Percentiles rank a stretch among this genome's conserved stretches.
These are phyloP conservation scores for Thinocorus orbignyianus DNA, from an alignment of 2,113 vertebrate genomes.

Conservation along the genomic window DNA sequence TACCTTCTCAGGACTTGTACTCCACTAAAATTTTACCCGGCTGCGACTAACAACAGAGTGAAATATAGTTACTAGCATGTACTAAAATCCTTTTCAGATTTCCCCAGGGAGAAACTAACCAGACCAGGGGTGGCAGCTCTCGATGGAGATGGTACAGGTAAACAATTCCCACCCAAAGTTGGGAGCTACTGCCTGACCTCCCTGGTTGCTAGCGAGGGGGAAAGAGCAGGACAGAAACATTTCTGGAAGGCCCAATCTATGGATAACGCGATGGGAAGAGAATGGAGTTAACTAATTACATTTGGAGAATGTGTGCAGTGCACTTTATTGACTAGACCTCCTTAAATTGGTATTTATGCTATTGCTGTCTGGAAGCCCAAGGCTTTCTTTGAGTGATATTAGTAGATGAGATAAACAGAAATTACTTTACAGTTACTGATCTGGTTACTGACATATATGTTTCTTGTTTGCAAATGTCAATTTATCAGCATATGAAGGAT, in stretches of 20 bases:
- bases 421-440: conserved; percentile 57
- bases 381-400: conserved; percentile 37
- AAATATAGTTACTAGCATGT: not conserved
- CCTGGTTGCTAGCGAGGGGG: not conserved
- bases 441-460: conserved; percentile 37
- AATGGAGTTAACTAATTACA: conserved; percentile 39
- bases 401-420: conserved; percentile 48
- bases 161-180: not conserved
- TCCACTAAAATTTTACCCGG: not conserved
- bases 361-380: conserved; percentile 22
- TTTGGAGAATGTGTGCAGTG: conserved; percentile 10
- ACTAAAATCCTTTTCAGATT: not conserved
- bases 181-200: not conserved
- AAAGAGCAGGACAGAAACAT: not conserved
- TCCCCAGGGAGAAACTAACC: not conserved
- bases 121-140: not conserved
- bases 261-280: not conserved
- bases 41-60: not conserved
- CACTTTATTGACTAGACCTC: conserved; percentile 50
- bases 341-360: conserved; percentile 61
- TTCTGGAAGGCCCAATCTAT: conserved; percentile 43
- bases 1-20: not conserved
- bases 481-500: conserved; percentile 57
- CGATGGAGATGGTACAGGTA: not conserved
- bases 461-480: conserved; percentile 56